Conservation (phyloP, 1,140 invertebrate species). For the Calephelis nemesis region DNA sequence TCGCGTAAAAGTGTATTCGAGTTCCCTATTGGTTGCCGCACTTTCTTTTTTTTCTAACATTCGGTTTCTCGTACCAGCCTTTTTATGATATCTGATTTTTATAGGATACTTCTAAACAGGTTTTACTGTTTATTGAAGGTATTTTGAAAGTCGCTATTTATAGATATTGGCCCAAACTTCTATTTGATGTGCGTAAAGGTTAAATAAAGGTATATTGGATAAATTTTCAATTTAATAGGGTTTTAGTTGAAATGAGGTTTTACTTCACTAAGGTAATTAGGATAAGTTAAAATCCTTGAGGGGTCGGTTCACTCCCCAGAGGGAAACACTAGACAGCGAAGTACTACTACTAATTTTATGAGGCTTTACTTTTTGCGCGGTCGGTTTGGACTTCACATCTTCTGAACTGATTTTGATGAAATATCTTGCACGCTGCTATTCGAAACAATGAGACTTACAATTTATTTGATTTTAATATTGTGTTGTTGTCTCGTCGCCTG, state of each 20-base stretch:
- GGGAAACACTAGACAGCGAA: too few relatives aligned
- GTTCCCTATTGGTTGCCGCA: conserved; percentile 45
- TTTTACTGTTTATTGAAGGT: conserved; percentile 55
- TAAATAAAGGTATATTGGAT: background rate
- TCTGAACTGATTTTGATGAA: too few relatives aligned
- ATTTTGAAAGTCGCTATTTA: conserved; percentile 27
- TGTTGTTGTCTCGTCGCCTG: too few relatives aligned
- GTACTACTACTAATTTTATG: too few relatives aligned
- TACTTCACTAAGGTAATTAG: too few relatives aligned
- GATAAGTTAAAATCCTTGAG: too few relatives aligned
- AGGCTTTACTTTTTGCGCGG: too few relatives aligned
- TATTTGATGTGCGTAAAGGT: conserved; percentile 6
- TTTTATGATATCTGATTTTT: conserved; percentile 65
- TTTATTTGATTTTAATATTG: too few relatives aligned
- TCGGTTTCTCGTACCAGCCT: conserved; percentile 42
- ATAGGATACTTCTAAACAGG: conserved; percentile 54
- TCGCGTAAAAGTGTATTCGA: conserved; percentile 56
- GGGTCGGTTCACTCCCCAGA: too few relatives aligned
- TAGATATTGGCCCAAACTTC: conserved; percentile 23
- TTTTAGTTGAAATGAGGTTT: background rate
- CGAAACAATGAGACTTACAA: too few relatives aligned
- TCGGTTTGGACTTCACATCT: too few relatives aligned
- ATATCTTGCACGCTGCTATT: too few relatives aligned
- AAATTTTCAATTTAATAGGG: background rate
- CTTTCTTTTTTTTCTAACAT: conserved; percentile 45